Evolutionary conservation across 2,113 vertebrate genomes (phyloP).

Genomic region (Epinephelus lanceolatus): DNA sequence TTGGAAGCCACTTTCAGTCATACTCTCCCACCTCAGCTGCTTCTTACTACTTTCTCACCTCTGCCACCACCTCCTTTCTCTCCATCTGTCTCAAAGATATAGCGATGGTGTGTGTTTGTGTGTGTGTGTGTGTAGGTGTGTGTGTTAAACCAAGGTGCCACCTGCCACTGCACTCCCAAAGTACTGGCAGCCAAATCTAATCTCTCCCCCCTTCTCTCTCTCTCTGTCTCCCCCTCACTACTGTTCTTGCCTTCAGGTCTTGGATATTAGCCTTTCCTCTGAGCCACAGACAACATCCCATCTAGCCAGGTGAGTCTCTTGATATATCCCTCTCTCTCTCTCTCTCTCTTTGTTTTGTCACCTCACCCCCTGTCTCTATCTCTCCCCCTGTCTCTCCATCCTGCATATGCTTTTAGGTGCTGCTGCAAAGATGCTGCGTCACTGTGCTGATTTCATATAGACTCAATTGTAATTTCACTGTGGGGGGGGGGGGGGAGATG

Average conservation of each 20-base stretch:
- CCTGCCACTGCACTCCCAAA: slow-evolving; percentile 68
- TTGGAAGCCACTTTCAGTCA: slow-evolving; percentile 32
- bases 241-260: slow-evolving; percentile 61
- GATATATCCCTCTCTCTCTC: slow-evolving; percentile 13
- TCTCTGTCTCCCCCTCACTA: slow-evolving; percentile 29
- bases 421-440: slow-evolving; percentile 82
- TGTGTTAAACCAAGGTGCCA: slow-evolving; percentile 52
- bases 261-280: slow-evolving; percentile 64
- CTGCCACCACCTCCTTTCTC: slow-evolving; percentile 12
- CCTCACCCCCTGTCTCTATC: slow-evolving; percentile 12
- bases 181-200: slow-evolving; percentile 66
- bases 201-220: slow-evolving; percentile 29
- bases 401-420: slow-evolving; percentile 55
- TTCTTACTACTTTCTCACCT: slow-evolving; percentile 51
- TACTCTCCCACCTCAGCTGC: slow-evolving; percentile 14
- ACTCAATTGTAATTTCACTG: slow-evolving; percentile 23
- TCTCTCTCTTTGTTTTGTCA: slow-evolving; percentile 35
- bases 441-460: slow-evolving; percentile 59
- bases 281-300: slow-evolving; percentile 60
- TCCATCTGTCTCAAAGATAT: slow-evolving; percentile 47
- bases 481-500: slow-evolving; percentile 9
- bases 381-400: not conserved
- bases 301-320: slow-evolving; percentile 71
- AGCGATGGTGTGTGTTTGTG: slow-evolving; percentile 21
- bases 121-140: slow-evolving; percentile 22